These are phyloP conservation scores for Parthenolecanium corni DNA, from an alignment of 2,888 invertebrate genomes.

Conservation along the genomic window DNA sequence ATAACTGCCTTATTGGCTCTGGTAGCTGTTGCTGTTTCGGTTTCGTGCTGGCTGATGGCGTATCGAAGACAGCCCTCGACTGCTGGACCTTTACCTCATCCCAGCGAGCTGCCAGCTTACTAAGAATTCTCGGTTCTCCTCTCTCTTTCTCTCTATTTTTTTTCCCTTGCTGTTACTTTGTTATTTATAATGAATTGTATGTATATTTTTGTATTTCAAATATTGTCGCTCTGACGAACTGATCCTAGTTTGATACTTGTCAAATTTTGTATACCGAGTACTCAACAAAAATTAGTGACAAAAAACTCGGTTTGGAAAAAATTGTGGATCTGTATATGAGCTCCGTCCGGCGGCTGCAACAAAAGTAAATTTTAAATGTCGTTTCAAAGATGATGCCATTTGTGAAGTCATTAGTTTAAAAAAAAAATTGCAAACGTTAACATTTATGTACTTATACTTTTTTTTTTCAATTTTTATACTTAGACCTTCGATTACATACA, in stretches of 20 bases:
- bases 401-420: slow-evolving; percentile 3
- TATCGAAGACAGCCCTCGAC: slow-evolving; percentile 70
- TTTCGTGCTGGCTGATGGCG: slow-evolving; percentile 91
- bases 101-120: slow-evolving; percentile 69
- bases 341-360: too few species aligned
- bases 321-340: too few species aligned
- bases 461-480: not conserved
- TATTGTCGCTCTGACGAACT: too few species aligned
- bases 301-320: too few species aligned
- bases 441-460: slow-evolving; percentile 3
- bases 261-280: too few species aligned
- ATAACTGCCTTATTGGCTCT: slow-evolving; percentile 82
- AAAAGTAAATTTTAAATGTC: not conserved
- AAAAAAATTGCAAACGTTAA: not conserved
- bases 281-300: too few species aligned
- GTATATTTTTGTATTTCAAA: too few species aligned
- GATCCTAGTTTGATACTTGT: too few species aligned
- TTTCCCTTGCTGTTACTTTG: not conserved
- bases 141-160: too few species aligned
- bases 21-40: slow-evolving; percentile 86
- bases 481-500: slow-evolving; percentile 23
- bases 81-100: slow-evolving; percentile 82
- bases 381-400: slow-evolving; percentile 10
- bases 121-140: slow-evolving; percentile 68
- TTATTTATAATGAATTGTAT: not conserved